phyloP scores from a whole-genome alignment of 2,113 vertebrate species.

The Progne subis region DNA sequence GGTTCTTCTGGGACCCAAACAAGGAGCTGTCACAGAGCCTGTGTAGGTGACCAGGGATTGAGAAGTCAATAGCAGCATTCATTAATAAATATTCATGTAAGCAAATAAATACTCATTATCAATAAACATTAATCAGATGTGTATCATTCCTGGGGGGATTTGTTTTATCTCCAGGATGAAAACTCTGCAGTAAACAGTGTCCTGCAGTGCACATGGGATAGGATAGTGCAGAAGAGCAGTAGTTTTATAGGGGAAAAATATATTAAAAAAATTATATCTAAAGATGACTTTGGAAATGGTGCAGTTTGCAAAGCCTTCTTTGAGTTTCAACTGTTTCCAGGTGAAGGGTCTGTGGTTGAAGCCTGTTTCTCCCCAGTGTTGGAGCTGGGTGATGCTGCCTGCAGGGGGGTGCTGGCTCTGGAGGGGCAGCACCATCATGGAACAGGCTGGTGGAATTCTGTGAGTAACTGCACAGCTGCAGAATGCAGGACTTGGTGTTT shows the following conservation, averaged over 20 bases:
- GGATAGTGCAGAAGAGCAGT: background rate
- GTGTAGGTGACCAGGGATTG: rapidly evolving
- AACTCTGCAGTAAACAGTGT: background rate
- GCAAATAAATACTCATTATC: background rate
- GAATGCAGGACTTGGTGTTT: background rate
- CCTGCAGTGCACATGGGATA: background rate
- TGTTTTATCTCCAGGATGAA: background rate
- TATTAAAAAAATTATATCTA: background rate
- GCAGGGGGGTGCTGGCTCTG: background rate
- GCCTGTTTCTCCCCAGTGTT: background rate
- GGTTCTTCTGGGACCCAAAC: background rate
- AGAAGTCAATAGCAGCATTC: background rate
- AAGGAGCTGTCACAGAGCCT: background rate
- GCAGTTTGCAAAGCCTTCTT: background rate
- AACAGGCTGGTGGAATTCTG: background rate
- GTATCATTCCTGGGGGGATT: background rate
- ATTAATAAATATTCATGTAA: background rate
- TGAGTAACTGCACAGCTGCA: background rate
- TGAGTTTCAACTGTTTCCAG: background rate
- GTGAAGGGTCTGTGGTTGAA: background rate
- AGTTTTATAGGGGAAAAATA: background rate
- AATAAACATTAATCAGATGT: background rate
- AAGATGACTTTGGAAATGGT: background rate
- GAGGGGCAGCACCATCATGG: background rate
- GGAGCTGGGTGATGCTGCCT: background rate